phyloP scores from a whole-genome alignment of 2,888 invertebrate species.

The Ypsolopha scabrella region DNA sequence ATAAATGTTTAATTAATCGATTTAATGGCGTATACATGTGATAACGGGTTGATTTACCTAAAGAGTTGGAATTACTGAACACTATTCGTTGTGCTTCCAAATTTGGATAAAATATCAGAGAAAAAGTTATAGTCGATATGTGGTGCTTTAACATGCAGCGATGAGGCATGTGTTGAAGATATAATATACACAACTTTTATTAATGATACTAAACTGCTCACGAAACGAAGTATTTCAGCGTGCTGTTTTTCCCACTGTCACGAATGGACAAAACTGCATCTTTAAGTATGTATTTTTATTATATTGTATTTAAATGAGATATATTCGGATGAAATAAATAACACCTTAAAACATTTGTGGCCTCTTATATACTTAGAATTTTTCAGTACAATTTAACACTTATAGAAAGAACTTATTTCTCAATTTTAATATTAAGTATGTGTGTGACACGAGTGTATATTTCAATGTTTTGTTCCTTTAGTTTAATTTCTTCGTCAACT shows the following conservation, averaged over 20 bases:
- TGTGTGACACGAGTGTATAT: slow-evolving; percentile 46
- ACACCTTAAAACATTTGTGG: neutral
- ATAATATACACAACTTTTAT: neutral
- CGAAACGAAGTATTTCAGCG: too few species aligned
- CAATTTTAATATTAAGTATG: slow-evolving; percentile 8
- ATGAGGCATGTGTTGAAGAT: neutral
- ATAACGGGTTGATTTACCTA: neutral
- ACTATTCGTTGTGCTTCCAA: neutral
- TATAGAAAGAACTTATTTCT: neutral
- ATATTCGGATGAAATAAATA: neutral
- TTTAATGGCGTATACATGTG: neutral
- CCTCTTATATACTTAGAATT: neutral
- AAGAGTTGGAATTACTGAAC: neutral
- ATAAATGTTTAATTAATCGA: neutral
- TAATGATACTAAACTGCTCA: neutral
- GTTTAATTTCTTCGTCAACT: slow-evolving; percentile 51
- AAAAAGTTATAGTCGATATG: neutral
- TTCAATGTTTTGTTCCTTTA: slow-evolving; percentile 45
- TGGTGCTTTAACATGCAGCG: neutral
- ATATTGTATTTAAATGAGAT: neutral
- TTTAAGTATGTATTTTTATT: neutral
- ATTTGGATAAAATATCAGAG: neutral
- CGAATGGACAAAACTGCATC: too few species aligned
- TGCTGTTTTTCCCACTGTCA: too few species aligned
- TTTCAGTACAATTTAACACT: neutral